Percentiles rank a stretch among this genome's conserved stretches.
Conservation (phyloP, 2,113 vertebrate species). For the Phyllostomus hastatus region DNA sequence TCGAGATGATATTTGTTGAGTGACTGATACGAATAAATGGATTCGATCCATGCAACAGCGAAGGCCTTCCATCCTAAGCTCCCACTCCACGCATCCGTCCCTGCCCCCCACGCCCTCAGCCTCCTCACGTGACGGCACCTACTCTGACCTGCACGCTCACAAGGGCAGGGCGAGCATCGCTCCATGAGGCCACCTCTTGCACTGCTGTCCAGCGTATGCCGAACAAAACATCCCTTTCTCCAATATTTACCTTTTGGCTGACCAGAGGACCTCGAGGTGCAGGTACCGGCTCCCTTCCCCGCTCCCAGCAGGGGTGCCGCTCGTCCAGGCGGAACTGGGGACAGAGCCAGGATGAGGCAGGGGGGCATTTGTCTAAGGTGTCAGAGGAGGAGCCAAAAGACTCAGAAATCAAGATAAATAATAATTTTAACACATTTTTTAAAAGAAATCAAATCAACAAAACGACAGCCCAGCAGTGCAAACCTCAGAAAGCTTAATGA, state of each 20-base stretch:
- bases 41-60: not conserved
- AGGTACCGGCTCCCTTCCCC: not conserved
- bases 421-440: not conserved
- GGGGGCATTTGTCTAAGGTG: not conserved
- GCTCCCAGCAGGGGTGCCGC: not conserved
- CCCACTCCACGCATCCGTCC: no score
- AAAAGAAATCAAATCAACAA: not conserved
- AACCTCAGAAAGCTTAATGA: slow-evolving; percentile 3
- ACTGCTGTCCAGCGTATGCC: not conserved
- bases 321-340: not conserved
- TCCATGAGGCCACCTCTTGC: not conserved
- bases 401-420: not conserved
- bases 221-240: not conserved
- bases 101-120: not conserved
- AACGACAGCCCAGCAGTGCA: not conserved
- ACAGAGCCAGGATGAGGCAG: not conserved
- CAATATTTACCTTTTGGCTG: not conserved
- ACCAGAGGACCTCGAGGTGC: not conserved
- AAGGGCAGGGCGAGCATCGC: not conserved
- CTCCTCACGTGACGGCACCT: not conserved
- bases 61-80: not conserved
- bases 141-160: not conserved
- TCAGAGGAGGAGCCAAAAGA: not conserved
- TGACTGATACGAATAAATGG: not conserved
- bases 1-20: not conserved